Evolutionary conservation across 2,113 vertebrate species (phyloP), one percentile per base, ranked within the genome.

Genomic region (Labeo catla): DNA sequence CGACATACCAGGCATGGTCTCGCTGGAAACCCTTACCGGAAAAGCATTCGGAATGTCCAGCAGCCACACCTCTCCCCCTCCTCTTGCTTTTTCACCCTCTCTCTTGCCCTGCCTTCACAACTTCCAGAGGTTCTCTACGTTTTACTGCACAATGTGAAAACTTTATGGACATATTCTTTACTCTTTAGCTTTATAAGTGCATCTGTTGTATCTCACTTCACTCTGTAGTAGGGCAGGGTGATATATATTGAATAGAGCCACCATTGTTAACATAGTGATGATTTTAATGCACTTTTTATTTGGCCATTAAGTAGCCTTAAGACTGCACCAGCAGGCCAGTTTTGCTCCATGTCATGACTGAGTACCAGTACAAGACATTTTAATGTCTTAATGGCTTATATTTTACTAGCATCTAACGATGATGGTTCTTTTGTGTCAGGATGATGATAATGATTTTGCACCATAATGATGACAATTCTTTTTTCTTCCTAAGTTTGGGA

Each of bases 61-160:
- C 28, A 61, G 63, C 76, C 50, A 66, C 76, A 68, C 76, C 84
- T 85, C 61, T 39, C 49, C 73, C 8, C 88, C 89, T 90, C 87
- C 89, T 88, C 89, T 88, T 61, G 45, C 21, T 3, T 82, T 87
- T 50, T 86, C 88, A 87, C 91, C 91, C 47, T 92, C 91, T 90
- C 91, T 21, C 8, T 36, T 80, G 36, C 77, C 49, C 50, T 61
- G 47, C 77, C 50, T 45, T 77, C 52, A 39, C 39, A 52, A 45
- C 76, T 78, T 36, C 8, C 45, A 76, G 23, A 23, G 49, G n/a
- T 76, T 49, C 36, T 74, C 45, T 28, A 49, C 21, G 11, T 39
- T n/a, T 76, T 49, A 76, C 72, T 28, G 45, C 72, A 49, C 6
- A 49, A 49, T 74, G 11, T 49, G 21, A 74, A 74, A 74, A 49